Evolutionary conservation across 2,113 vertebrate species (phyloP).

Genomic region (Psettodes erumei): DNA sequence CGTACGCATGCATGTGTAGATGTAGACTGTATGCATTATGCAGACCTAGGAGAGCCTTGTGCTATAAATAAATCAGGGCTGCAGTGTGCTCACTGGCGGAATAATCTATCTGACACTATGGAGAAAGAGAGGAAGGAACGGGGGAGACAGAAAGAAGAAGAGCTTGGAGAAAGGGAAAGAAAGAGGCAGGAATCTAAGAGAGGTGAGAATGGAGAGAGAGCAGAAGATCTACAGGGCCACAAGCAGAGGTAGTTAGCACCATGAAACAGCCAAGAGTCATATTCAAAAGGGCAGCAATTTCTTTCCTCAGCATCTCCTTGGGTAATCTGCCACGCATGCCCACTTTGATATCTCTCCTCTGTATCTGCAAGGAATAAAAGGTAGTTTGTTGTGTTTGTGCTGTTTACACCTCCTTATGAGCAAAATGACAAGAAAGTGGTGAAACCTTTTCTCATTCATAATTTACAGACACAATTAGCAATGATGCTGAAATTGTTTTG

Average conservation of each 20-base stretch:
- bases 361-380: neutral
- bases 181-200: slow-evolving; percentile 19
- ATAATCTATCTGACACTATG: slow-evolving; percentile 83
- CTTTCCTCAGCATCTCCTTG: slow-evolving; percentile 20
- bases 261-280: slow-evolving; percentile 28
- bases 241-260: slow-evolving; percentile 9
- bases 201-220: slow-evolving; percentile 20
- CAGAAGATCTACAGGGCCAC: slow-evolving; percentile 9
- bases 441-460: neutral
- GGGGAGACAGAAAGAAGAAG: slow-evolving; percentile 27
- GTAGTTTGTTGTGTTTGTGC: slow-evolving; percentile 12
- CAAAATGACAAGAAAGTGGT: slow-evolving; percentile 38
- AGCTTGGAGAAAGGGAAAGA: slow-evolving; percentile 9
- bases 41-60: slow-evolving; percentile 77
- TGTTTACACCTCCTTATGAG: slow-evolving; percentile 26
- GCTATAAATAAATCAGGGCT: slow-evolving; percentile 83
- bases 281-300: slow-evolving; percentile 32
- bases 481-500: neutral
- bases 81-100: slow-evolving; percentile 77
- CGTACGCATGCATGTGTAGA: slow-evolving; percentile 34
- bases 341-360: slow-evolving; percentile 5
- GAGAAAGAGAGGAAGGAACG: slow-evolving; percentile 52
- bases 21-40: slow-evolving; percentile 79
- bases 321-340: slow-evolving; percentile 17
- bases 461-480: slow-evolving; percentile 7